phyloP scores from a whole-genome alignment of 2,888 invertebrate species.

The Sisyra terminalis region DNA sequence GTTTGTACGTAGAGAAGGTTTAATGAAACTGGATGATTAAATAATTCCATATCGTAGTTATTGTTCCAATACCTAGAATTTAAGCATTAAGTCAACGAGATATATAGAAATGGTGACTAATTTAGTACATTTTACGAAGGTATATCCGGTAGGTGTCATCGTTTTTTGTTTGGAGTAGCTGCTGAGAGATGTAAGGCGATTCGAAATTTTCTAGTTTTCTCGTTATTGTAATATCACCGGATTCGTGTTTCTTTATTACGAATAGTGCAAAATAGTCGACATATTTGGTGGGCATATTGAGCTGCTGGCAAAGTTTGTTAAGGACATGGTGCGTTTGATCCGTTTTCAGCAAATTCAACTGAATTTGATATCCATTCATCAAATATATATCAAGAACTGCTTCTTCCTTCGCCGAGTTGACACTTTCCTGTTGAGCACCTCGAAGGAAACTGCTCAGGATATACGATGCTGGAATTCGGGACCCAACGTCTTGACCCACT shows the following conservation, averaged over 20 bases:
- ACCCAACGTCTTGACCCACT: slow-evolving; percentile 67
- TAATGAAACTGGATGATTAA: slow-evolving; percentile 65
- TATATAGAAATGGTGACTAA: slow-evolving; percentile 4
- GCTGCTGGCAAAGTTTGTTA: slow-evolving; percentile 62
- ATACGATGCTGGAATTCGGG: slow-evolving; percentile 59
- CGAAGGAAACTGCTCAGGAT: slow-evolving; percentile 74
- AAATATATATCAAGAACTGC: slow-evolving; percentile 66
- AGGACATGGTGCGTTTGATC: slow-evolving; percentile 74
- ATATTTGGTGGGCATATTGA: slow-evolving; percentile 65
- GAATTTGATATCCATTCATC: slow-evolving; percentile 75
- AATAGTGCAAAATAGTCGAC: slow-evolving; percentile 82
- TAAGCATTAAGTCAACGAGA: too few relatives aligned
- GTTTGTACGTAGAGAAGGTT: slow-evolving; percentile 81
- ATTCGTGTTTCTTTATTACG: slow-evolving; percentile 63
- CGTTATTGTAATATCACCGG: slow-evolving; percentile 53
- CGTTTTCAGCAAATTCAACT: slow-evolving; percentile 60
- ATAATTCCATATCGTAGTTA: slow-evolving; percentile 63
- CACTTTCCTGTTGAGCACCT: slow-evolving; percentile 82
- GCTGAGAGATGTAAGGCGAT: slow-evolving; percentile 86
- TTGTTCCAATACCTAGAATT: slow-evolving; percentile 72
- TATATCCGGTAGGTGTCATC: slow-evolving; percentile 39
- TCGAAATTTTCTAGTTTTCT: slow-evolving; percentile 93
- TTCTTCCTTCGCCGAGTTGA: slow-evolving; percentile 45
- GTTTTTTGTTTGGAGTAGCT: slow-evolving; percentile 49
- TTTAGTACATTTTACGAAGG: slow-evolving; percentile 67